phyloP scores from a whole-genome alignment of 2,888 invertebrate species.

The Phytoseiulus persimilis region DNA sequence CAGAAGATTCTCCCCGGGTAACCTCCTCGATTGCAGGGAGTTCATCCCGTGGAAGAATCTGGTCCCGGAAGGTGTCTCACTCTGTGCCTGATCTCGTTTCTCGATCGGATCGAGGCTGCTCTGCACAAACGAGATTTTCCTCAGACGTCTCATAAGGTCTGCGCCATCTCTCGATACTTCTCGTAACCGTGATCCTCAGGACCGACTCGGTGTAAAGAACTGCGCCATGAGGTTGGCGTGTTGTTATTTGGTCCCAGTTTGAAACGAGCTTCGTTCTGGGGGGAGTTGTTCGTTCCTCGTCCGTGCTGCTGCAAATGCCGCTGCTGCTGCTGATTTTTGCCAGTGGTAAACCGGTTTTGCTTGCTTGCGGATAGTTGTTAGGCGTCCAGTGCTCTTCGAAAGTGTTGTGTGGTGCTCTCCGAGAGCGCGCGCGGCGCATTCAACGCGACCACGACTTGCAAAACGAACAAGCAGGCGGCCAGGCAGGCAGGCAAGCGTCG shows the following conservation, averaged over 20 bases:
- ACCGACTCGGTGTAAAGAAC: neutral
- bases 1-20: too few species aligned
- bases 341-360: neutral
- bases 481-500: neutral
- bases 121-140: too few species aligned
- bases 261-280: neutral
- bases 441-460: neutral
- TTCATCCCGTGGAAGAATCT: too few species aligned
- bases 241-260: slow-evolving; percentile 5
- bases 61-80: too few species aligned
- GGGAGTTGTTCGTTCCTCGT: neutral
- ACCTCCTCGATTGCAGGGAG: too few species aligned
- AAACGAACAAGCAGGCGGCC: neutral
- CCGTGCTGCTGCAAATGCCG: neutral
- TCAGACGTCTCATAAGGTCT: too few species aligned
- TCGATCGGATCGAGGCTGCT: too few species aligned
- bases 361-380: neutral
- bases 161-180: neutral
- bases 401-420: neutral
- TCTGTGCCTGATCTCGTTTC: too few species aligned
- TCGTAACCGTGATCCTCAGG: neutral
- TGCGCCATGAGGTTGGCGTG: neutral
- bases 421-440: neutral
- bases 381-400: neutral
- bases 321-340: neutral